Evolutionary conservation across 2,113 vertebrate genomes (phyloP), one percentile per base, ranked within the genome.

Genomic region (Heliornis fulica): DNA sequence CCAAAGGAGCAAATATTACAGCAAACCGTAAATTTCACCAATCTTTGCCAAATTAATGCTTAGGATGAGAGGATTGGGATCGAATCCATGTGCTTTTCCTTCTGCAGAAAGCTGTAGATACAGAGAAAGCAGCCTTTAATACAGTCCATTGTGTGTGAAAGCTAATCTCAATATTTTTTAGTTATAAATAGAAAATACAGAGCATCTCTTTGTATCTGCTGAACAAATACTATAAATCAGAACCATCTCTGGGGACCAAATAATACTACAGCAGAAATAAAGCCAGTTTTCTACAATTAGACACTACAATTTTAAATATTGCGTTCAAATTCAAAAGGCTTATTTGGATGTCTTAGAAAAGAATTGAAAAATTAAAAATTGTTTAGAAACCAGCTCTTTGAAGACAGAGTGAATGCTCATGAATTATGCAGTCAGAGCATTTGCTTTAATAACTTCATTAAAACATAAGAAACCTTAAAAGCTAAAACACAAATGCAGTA

Each of bases 381-480:
- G 53, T 95, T 97, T 95, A 80, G 93, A 95, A n/a, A 65, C 72
- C 71, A 92, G 74, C 34, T 87, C 94, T 96, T 96, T 93, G 84
- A 97, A 94, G 89, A 94, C 21, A 18, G 53, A 78, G 40, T 51
- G 90, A 95, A 96, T 92, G 82, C 89, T 98, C 89, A 97, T 98
- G 83, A 98, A 98, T 98, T 97, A 97, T 97, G 91, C 90, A 96
- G 78, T 59, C 76, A 96, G 84, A 95, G 94, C 89, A 94, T 98
- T 97, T 82, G 94, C 95, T 98, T 98, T 97, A 97, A 96, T 97
- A 98, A 97, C 93, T 97, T 97, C 95, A 96, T 98, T 97, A 97
- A 98, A 98, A 94, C 89, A 92, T 90, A 94, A 96, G 76, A 98
- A 97, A 95, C 64, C 79, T 97, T 97, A 97, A 98, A 98, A 98